These are phyloP conservation scores for Catotricha subobsoleta DNA, from an alignment of 2,888 invertebrate genomes.

Conservation along the genomic window DNA sequence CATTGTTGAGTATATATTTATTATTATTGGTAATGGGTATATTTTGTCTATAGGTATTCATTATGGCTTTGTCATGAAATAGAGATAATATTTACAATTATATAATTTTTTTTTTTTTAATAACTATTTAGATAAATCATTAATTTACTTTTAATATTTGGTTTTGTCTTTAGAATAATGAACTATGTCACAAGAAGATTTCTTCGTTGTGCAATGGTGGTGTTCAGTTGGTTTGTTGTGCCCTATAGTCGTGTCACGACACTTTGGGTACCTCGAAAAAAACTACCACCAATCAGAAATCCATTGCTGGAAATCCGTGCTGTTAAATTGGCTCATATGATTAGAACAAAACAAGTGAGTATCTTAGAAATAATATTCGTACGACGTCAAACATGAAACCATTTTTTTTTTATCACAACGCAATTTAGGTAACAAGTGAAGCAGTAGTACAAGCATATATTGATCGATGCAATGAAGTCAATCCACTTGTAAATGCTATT, in stretches of 20 bases:
- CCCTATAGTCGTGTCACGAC: slow-evolving; percentile 32
- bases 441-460: slow-evolving; percentile 54
- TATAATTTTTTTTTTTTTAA: no score
- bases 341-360: slow-evolving; percentile 49
- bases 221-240: slow-evolving; percentile 37
- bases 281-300: slow-evolving; percentile 46
- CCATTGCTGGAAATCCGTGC: slow-evolving; percentile 51
- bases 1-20: no score
- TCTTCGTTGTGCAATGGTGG: slow-evolving; percentile 38
- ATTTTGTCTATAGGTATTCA: no score
- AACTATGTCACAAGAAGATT: slow-evolving; percentile 38
- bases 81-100: no score
- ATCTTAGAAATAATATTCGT: slow-evolving; percentile 11
- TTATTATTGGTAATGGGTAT: no score
- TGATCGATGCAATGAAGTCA: slow-evolving; percentile 55
- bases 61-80: no score
- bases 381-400: not conserved
- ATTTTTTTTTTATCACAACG: not conserved
- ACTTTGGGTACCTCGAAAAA: slow-evolving; percentile 37
- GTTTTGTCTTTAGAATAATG: slow-evolving; percentile 36
- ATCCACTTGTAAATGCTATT: slow-evolving; percentile 61
- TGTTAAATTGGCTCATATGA: slow-evolving; percentile 46
- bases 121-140: no score
- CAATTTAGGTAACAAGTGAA: slow-evolving; percentile 45
- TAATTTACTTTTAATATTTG: not conserved